Percentiles rank a stretch among this genome's conserved stretches.
These are phyloP conservation scores for Platynereis dumerilii DNA, from an alignment of 2,888 invertebrate species.

Conservation along the genomic window DNA sequence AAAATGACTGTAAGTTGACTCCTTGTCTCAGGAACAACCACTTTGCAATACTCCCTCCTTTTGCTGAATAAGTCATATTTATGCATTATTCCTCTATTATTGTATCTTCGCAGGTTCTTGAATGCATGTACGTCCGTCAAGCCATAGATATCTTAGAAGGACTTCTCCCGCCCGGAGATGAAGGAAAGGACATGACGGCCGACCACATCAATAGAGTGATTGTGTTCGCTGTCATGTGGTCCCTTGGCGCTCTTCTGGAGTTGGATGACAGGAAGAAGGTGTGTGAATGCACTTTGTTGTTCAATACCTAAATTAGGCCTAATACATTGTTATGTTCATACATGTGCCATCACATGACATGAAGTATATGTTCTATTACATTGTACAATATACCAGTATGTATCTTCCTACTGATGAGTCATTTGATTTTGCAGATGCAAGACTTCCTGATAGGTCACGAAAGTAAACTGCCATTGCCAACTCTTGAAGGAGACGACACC, in stretches of 20 bases:
- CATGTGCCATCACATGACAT: neutral
- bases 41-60: no score
- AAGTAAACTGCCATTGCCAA: slow-evolving; percentile 52
- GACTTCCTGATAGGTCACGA: slow-evolving; percentile 47
- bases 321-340: neutral
- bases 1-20: slow-evolving; percentile 72
- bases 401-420: neutral
- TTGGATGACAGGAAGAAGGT: slow-evolving; percentile 81
- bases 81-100: no score
- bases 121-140: slow-evolving; percentile 87
- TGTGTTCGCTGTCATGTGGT: slow-evolving; percentile 88
- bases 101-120: slow-evolving; percentile 75
- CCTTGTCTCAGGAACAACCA: no score
- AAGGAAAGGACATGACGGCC: slow-evolving; percentile 65
- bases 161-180: slow-evolving; percentile 73
- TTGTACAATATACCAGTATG: neutral
- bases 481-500: slow-evolving; percentile 57
- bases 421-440: slow-evolving; percentile 49
- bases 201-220: slow-evolving; percentile 83
- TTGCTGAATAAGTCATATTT: no score
- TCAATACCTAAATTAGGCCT: neutral
- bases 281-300: no score
- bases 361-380: neutral
- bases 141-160: slow-evolving; percentile 77
- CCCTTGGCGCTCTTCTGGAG: slow-evolving; percentile 88